These are phyloP conservation scores for Helarctos malayanus DNA, from an alignment of 2,797 vertebrate genomes.

Conservation along the genomic window DNA sequence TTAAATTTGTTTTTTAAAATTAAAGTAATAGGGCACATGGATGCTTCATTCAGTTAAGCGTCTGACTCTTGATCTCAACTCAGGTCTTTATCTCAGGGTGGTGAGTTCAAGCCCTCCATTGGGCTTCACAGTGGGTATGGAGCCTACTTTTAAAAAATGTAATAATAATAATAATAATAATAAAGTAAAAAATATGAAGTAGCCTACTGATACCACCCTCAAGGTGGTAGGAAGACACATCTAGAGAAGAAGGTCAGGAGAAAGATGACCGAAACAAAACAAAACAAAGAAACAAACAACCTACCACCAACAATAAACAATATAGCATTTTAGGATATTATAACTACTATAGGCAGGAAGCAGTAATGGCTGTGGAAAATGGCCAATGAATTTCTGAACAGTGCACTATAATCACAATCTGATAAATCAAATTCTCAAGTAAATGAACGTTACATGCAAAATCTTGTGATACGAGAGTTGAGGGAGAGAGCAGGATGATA, in stretches of 20 bases:
- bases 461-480: neutral
- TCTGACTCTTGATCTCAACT: neutral
- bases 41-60: neutral
- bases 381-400: neutral
- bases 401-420: neutral
- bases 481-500: neutral
- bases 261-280: neutral
- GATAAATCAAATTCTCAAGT: neutral
- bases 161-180: neutral
- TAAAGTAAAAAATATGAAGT: neutral
- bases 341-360: neutral
- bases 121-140: too few relatives aligned
- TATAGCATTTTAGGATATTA: neutral
- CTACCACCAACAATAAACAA: neutral
- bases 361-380: neutral
- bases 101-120: too few relatives aligned
- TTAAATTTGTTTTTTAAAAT: neutral
- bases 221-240: neutral
- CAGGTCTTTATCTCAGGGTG: too few relatives aligned
- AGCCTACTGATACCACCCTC: neutral
- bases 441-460: neutral
- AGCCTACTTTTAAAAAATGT: neutral
- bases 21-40: neutral
- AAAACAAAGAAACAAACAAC: neutral
- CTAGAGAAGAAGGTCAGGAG: neutral